Percentiles rank a stretch among this genome's conserved stretches.
phyloP scores from a whole-genome alignment of 1,140 invertebrate species.

The Drosophila parabipectinata region DNA sequence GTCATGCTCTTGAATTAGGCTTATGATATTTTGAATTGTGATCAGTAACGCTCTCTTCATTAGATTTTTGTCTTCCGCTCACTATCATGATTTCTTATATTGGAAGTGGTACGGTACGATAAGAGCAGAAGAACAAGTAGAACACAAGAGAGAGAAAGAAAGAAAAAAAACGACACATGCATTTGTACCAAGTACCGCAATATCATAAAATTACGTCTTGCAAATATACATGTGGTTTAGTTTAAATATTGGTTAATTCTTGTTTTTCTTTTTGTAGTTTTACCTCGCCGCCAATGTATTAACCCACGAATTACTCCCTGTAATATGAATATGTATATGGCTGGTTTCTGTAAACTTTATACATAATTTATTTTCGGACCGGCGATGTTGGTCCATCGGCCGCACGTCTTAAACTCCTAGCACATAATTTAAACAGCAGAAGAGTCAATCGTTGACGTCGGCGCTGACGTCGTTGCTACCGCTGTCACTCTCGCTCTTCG shows the following conservation, averaged over 20 bases:
- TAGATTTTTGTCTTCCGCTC: neutral
- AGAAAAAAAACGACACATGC: slow-evolving; percentile 4
- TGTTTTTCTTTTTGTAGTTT: neutral
- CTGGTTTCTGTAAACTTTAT: neutral
- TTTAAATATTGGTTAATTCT: neutral
- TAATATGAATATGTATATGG: neutral
- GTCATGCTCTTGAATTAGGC: slow-evolving; percentile 3
- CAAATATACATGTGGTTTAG: slow-evolving; percentile 1
- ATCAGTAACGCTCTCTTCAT: too few relatives aligned
- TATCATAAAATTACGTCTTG: neutral
- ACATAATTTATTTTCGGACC: slow-evolving; percentile 5
- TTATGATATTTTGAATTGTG: neutral
- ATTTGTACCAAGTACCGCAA: slow-evolving; percentile 10
- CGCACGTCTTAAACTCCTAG: neutral
- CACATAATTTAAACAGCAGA: neutral
- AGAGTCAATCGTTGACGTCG: slow-evolving; percentile 1
- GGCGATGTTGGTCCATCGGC: slow-evolving; percentile 1
- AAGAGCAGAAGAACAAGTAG: slow-evolving; percentile 6
- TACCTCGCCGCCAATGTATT: neutral
- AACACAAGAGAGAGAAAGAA: neutral
- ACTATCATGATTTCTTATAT: slow-evolving; percentile 1
- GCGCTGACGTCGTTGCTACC: neutral
- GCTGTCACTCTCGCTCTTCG: neutral
- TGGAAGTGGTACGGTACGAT: neutral
- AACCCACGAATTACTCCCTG: neutral